phyloP scores from a whole-genome alignment of 2,888 invertebrate species.

The Polyommatus icarus region DNA sequence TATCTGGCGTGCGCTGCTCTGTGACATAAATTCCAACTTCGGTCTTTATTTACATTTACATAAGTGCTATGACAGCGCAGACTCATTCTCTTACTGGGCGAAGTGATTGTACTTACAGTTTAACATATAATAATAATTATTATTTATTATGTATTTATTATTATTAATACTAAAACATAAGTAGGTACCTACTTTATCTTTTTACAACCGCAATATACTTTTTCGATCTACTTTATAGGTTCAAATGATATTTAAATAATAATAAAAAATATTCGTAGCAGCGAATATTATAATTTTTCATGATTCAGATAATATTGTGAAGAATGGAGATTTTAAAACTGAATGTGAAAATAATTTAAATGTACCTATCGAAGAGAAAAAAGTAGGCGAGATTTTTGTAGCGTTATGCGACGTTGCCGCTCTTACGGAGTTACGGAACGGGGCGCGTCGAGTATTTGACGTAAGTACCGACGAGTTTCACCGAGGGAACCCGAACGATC shows the following conservation, averaged over 20 bases:
- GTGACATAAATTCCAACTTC: conserved; percentile 44
- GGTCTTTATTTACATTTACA: conserved; percentile 48
- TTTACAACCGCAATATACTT: not conserved
- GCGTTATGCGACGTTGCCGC: conserved; percentile 66
- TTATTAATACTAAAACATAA: not conserved
- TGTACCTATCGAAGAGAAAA: conserved; percentile 22
- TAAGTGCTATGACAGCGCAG: conserved; percentile 56
- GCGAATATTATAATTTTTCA: too few species aligned
- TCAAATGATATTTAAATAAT: not conserved
- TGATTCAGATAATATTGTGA: not conserved
- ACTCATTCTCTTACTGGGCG: conserved; percentile 62
- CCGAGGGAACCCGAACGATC: conserved; percentile 40
- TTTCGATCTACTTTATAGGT: not conserved
- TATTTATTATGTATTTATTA: not conserved
- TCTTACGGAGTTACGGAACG: conserved; percentile 51
- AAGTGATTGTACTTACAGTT: not conserved
- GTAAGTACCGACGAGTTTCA: conserved; percentile 44
- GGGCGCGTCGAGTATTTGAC: conserved; percentile 49
- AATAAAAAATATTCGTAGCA: too few species aligned
- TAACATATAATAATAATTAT: too few species aligned
- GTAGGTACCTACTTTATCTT: not conserved
- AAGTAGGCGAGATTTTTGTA: conserved; percentile 30
- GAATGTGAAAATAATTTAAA: not conserved
- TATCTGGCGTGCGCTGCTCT: conserved; percentile 56
- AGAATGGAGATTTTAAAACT: too few species aligned